Base-by-base conservation (phyloP, 1,140 invertebrate genomes). In the Protaetia brevitarsis region DNA sequence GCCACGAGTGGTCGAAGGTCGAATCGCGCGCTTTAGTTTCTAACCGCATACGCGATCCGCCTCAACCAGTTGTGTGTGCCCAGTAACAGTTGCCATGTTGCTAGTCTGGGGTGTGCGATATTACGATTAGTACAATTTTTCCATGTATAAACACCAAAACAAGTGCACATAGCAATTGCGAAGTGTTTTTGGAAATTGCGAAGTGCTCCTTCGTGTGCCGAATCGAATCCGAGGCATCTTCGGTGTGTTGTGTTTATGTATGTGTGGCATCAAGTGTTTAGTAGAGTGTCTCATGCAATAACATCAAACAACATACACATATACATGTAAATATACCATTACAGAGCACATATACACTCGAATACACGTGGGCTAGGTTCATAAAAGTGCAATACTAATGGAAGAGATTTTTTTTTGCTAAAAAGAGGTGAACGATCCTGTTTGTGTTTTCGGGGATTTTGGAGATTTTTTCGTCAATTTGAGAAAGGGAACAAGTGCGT, bases 51-150 rank as follows among this genome's bases (percentile, higher is more conserved):
- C n/a, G 26, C 41, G 41, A 51, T 51, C 60, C 65, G 65, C 65
- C 59, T 66, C 57, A 41, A 34, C 41, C 41, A 63, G 37, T 66
- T 63, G 69, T 68, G 68, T 69, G 71, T 67, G 69, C 72, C 70
- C 70, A 73, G 71, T 70, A 73, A 70, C 69, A 73, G 73, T 73
- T 74, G 73, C 73, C 73, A 74, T 74, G 73, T 74, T 74, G 70
- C 70, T 61, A 65, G 67, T 60, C 63, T 16, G 57, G 29, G 29
- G 26, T 59, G 57, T 31, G 29, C 57, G 57, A 51, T 51, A 51
- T 51, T 23, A 21, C 41, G 41, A 51, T 51, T 51, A 51, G 41
- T 51, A 51, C 11, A 51, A 51, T 19, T 51, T 51, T 51, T 51
- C 41, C 41, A 16, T 23, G 5, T 19, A 8, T 51, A 51, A 51